Evolutionary conservation across 2,797 vertebrate species (phyloP), one percentile per base, ranked within the genome.

Genomic region (Austrolebias charrua): DNA sequence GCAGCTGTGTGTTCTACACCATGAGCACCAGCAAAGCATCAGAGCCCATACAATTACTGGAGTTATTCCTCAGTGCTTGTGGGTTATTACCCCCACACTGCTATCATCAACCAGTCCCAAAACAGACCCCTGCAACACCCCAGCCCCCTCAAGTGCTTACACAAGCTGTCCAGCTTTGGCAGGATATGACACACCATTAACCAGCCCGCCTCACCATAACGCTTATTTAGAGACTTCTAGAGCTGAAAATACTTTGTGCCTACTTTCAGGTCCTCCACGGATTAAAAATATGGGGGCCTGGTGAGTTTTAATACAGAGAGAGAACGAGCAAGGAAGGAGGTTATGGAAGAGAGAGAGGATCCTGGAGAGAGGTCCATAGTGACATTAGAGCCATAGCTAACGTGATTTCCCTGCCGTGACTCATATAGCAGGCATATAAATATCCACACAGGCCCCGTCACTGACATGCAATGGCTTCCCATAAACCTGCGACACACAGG

Each of bases 371-470:
- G 72, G 75, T 77, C 69, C 65, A 63, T 70, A 64, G 71, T 73
- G 75, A 85, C 85, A 82, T 75, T 69, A 47, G 64, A 86, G 71
- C 84, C 80, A 64, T 81, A 51, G 63, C 86, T 85, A 88, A 90
- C 87, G 83, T 83, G 80, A 87, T 89, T 88, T 70, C 82, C 79
- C 73, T 68, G 64, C 69, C 38, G 47, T 89, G 84, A 87, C 78
- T 90, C 82, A 89, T 52, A 66, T 77, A 78, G 71, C 75, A 82
- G 75, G 63, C 77, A 77, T 89, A 90, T 86, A 89, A 87, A 90
- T 89, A 85, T 72, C 62, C 75, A 66, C 75, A 69, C 59, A 71
- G 78, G 66, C 71, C 81, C 66, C 58, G 80, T 66, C 76, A 55
- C 60, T 74, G 67, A 80, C 80, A 89, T 51, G 66, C 76, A 71